Base-by-base conservation (phyloP, 2,113 vertebrate genomes). In the Corythornis vintsioides region DNA sequence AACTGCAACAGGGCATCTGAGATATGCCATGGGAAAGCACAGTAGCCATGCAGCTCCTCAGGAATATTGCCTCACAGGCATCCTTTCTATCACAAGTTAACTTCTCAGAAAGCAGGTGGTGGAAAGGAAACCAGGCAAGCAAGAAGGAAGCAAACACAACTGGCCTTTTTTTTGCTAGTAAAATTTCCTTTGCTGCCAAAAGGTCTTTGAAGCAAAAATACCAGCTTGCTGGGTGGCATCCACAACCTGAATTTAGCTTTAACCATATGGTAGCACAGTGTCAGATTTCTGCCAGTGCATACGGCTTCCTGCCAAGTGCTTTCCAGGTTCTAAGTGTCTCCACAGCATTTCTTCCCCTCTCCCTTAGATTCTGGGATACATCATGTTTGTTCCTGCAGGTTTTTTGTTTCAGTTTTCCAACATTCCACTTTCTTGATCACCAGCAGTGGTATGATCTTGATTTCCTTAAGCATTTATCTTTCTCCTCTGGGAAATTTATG, bases 121-220 rank as follows among this genome's bases (percentile, higher is more conserved):
- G 29, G 72, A 89, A 92, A 89, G 85, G 65, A 91, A 93, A 89
- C 65, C 0, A 6, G 61, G 47, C 69, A 72, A 77, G 21, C 19
- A 81, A 92, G 87, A 50, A 92, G 67, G 84, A 95, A 95, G 78
- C 29, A 45, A 80, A 89, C 43, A 84, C 0, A 66, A 64, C 79
- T 57, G 75, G 82, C 24, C 72, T 86, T 93, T 95, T 94, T 89
- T 93, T 65, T 94, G 85, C 87, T 85, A 88, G 75, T 71, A 81
- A 91, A 91, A 91, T 74, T 94, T 81, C 86, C 90, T 90, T 87
- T 83, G 40, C 87, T 87, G 87, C 69, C 82, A 80, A 87, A 96
- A 91, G 78, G 75, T 70, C 87, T 95, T 95, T 92, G 94, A 95
- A 96, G 78, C 75, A 93, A 89, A 95, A 94, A 91, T 89, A 91